Conservation (phyloP, 2,888 invertebrate genomes). For the Acanthoscelides obtectus region DNA sequence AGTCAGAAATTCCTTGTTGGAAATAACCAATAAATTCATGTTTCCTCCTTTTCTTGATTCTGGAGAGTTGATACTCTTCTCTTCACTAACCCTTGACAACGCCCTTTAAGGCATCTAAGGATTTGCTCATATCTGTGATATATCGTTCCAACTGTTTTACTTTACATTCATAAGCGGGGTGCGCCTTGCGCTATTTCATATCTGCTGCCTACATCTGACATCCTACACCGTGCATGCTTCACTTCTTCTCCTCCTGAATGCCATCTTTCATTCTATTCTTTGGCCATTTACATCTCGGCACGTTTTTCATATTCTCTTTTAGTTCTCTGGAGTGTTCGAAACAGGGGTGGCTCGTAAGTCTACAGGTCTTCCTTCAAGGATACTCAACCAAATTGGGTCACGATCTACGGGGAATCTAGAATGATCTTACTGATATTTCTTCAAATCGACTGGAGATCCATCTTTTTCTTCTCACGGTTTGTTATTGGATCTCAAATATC, state of each 20-base stretch:
- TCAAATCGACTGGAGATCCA: too few species aligned
- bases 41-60: too few species aligned
- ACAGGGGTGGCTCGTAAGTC: not conserved
- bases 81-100: not conserved
- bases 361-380: too few species aligned
- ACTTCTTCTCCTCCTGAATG: conserved; percentile 46
- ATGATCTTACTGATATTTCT: too few species aligned
- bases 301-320: conserved; percentile 27
- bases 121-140: conserved; percentile 21
- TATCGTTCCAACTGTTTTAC: conserved; percentile 37
- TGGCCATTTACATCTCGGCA: conserved; percentile 40
- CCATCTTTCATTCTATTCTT: conserved; percentile 47
- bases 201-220: conserved; percentile 44
- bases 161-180: conserved; percentile 45
- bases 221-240: conserved; percentile 41
- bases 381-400: too few species aligned
- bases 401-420: too few species aligned
- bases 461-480: too few species aligned
- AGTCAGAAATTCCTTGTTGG: too few species aligned
- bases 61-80: too few species aligned
- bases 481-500: too few species aligned
- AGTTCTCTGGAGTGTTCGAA: not conserved
- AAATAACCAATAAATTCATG: too few species aligned
- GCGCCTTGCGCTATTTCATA: conserved; percentile 44
- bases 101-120: conserved; percentile 17